A percentile compares a stretch with the other conserved stretches of the same genome.
Evolutionary conservation across 2,113 vertebrate species (phyloP).

Genomic region (Pedionomus torquatus): DNA sequence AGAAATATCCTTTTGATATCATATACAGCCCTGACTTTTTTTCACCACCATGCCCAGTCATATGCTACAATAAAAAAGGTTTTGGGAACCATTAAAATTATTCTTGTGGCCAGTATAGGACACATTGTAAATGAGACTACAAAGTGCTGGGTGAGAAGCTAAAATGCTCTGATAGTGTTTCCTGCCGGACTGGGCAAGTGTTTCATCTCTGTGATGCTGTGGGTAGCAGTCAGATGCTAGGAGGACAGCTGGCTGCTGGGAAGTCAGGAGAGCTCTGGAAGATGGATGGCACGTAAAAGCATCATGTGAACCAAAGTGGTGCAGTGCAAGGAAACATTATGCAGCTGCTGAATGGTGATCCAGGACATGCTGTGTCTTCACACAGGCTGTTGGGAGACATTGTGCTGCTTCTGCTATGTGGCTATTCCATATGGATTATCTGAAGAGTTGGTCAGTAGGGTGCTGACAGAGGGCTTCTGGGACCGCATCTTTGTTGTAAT

Average conservation of each 20-base stretch:
- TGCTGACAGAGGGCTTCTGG: background rate
- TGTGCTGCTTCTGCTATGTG: rapidly evolving
- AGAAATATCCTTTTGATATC: background rate
- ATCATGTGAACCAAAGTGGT: rapidly evolving
- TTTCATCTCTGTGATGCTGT: background rate
- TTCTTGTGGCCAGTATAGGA: background rate
- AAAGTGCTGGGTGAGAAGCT: background rate
- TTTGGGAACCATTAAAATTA: background rate
- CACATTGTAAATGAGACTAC: background rate
- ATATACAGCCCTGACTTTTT: rapidly evolving
- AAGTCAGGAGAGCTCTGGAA: background rate
- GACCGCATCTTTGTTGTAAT: background rate
- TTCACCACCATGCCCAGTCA: background rate
- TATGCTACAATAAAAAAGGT: background rate
- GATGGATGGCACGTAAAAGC: background rate
- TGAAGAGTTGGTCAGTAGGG: background rate
- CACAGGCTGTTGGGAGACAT: rapidly evolving
- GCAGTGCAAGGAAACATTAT: background rate
- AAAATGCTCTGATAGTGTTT: background rate
- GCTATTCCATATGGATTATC: background rate
- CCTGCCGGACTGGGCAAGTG: background rate
- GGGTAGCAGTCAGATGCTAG: background rate
- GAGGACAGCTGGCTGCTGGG: background rate
- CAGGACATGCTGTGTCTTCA: background rate
- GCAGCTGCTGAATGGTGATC: background rate